These are phyloP conservation scores for Caenorhabditis sinica DNA, from an alignment of 2,888 invertebrate genomes.

Conservation along the genomic window DNA sequence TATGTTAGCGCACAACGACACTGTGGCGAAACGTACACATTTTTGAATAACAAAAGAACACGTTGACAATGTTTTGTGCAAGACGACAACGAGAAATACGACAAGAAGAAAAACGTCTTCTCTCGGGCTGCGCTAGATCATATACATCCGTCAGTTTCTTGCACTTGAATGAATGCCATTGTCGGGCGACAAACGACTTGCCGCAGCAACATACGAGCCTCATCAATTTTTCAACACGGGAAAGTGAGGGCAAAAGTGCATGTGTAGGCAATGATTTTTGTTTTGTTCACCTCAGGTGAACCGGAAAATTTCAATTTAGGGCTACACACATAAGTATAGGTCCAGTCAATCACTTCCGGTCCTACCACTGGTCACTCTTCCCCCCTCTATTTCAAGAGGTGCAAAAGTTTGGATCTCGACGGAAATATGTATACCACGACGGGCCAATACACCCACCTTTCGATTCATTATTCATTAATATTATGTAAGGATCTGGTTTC, in stretches of 20 bases:
- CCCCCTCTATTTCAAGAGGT: not conserved
- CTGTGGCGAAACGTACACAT: slow-evolving; percentile 58
- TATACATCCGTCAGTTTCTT: slow-evolving; percentile 60
- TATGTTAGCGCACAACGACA: slow-evolving; percentile 27
- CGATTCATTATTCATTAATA: slow-evolving; percentile 58
- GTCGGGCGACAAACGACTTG: slow-evolving; percentile 39
- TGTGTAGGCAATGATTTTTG: slow-evolving; percentile 45
- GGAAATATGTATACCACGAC: slow-evolving; percentile 21
- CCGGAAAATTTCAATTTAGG: slow-evolving; percentile 41
- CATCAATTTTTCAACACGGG: slow-evolving; percentile 62
- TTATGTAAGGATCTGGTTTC: slow-evolving; percentile 52
- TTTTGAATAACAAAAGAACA: slow-evolving; percentile 63
- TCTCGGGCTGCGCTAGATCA: slow-evolving; percentile 44
- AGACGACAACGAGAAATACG: not conserved
- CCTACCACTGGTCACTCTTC: slow-evolving; percentile 10
- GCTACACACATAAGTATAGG: slow-evolving; percentile 28
- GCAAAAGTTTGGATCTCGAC: not conserved
- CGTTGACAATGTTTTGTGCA: slow-evolving; percentile 37
- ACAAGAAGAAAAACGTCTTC: slow-evolving; percentile 23
- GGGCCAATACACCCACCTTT: slow-evolving; percentile 49
- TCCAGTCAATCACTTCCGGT: slow-evolving; percentile 36
- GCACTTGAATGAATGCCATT: slow-evolving; percentile 58
- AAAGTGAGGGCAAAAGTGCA: slow-evolving; percentile 54
- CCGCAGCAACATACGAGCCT: not conserved
- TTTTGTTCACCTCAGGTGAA: slow-evolving; percentile 37